Conservation (phyloP, 1,140 invertebrate species). For the Amyelois transitella region DNA sequence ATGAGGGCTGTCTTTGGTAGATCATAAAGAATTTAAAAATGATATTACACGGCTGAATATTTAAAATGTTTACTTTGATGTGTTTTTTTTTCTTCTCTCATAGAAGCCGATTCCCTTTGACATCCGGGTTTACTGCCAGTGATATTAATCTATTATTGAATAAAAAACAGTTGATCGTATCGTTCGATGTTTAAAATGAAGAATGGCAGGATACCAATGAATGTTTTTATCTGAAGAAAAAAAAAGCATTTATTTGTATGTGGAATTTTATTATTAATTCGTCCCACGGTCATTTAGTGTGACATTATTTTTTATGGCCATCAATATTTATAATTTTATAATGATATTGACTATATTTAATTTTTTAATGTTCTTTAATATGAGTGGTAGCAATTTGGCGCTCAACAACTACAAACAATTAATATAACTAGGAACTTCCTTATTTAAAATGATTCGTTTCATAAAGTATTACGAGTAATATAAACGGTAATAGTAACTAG, state of each 20-base stretch:
- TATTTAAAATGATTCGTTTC: no score
- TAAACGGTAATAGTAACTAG: no score
- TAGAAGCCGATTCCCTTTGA: slow-evolving; percentile 21
- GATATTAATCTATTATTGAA: slow-evolving; percentile 33
- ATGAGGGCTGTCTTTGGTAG: slow-evolving; percentile 40
- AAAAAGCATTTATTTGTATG: background rate
- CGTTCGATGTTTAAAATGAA: slow-evolving; percentile 31
- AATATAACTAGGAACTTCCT: no score
- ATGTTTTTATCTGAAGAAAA: slow-evolving; percentile 12
- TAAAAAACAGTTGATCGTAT: slow-evolving; percentile 32
- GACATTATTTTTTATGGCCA: slow-evolving; percentile 2
- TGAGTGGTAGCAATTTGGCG: background rate
- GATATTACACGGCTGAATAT: slow-evolving; percentile 39
- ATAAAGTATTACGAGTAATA: no score
- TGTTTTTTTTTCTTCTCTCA: slow-evolving; percentile 22
- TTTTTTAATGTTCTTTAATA: background rate
- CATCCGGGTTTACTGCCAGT: slow-evolving; percentile 27
- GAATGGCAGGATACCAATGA: slow-evolving; percentile 21
- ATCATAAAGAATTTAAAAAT: slow-evolving; percentile 57
- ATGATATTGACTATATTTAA: background rate
- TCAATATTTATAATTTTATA: background rate
- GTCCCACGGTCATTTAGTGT: background rate
- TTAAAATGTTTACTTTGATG: slow-evolving; percentile 50
- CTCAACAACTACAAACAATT: no score
- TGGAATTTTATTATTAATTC: slow-evolving; percentile 6